Evolutionary conservation across 2,797 vertebrate species (phyloP).

Genomic region (Pseudomugil tenellus): DNA sequence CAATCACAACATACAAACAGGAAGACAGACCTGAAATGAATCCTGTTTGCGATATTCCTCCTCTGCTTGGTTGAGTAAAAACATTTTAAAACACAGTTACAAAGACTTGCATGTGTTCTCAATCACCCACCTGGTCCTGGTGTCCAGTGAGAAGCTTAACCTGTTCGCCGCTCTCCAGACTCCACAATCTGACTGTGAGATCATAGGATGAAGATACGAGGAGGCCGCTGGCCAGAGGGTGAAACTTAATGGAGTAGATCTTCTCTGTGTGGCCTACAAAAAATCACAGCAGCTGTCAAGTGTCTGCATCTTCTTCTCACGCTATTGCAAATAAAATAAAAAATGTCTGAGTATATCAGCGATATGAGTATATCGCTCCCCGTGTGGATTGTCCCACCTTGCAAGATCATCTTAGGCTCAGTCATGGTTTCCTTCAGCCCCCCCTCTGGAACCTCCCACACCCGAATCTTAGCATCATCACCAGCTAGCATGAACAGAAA

Average conservation of each 20-base stretch:
- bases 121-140: slow-evolving; percentile 87
- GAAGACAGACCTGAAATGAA: neutral
- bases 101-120: neutral
- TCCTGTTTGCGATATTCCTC: neutral
- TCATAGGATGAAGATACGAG: slow-evolving; percentile 95
- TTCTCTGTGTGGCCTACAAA: slow-evolving; percentile 92
- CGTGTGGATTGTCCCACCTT: slow-evolving; percentile 74
- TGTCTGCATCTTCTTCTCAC: neutral
- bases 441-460: slow-evolving; percentile 88
- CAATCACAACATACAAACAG: slow-evolving; percentile 1
- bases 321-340: neutral
- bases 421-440: slow-evolving; percentile 86
- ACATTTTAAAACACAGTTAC: neutral
- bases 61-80: neutral
- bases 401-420: slow-evolving; percentile 85
- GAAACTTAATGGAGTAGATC: slow-evolving; percentile 94
- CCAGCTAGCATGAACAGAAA: slow-evolving; percentile 81
- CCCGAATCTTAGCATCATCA: slow-evolving; percentile 92
- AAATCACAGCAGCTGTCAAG: slow-evolving; percentile 20
- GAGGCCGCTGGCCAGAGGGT: slow-evolving; percentile 87
- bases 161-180: slow-evolving; percentile 78
- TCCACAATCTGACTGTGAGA: slow-evolving; percentile 90
- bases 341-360: neutral
- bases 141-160: slow-evolving; percentile 87
- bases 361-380: neutral